Base-by-base conservation (phyloP, 1,140 invertebrate species). In the Drosophila punjabiensis region DNA sequence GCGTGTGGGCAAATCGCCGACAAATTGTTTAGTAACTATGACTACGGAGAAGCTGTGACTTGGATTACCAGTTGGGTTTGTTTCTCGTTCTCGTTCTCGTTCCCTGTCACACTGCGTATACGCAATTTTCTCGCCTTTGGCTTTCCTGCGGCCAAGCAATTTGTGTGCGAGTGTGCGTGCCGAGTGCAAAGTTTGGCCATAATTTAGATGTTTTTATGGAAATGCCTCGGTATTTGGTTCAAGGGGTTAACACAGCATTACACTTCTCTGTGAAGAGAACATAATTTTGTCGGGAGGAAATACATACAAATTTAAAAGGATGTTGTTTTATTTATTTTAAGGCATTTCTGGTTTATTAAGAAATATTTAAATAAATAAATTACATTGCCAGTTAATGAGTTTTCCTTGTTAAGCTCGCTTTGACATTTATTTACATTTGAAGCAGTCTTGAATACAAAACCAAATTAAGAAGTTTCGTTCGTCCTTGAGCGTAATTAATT, bases 1-100 rank as follows among this genome's bases (percentile, higher is more conserved):
- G 63, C 32, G 45, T 33, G 48, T 41, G 58, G 33, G 62, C 41
- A 85, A 85, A 85, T 84, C 75, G 63, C 50, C 67, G 84, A 87
- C 83, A 87, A 87, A 88, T 88, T 81, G 84, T 81, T 88, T 78
- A 56, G 76, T 70, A 68, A 59, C 68, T 62, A 45, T 16, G 18
- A 63, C 65, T 76, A 70, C 69, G 41, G 64, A 50, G 35, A 68
- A 11, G 55, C 41, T 62, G 64, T 68, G 64, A 83, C 56, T 88
- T 68, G 85, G 77, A 87, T 88, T 88, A 84, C 77, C 64, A 53
- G 73, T 67, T 65, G 66, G 58, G 53, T 35, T 70, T 69, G 66
- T 78, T 66, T 63, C 67, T 66, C 47, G 48, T 18, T 39, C 39
- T 33, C 13, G n/a, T 43, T 24, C 47, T 28, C n/a, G n/a, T n/a